These are phyloP conservation scores for Alcedo atthis DNA, from an alignment of 2,797 vertebrate species.

Conservation along the genomic window DNA sequence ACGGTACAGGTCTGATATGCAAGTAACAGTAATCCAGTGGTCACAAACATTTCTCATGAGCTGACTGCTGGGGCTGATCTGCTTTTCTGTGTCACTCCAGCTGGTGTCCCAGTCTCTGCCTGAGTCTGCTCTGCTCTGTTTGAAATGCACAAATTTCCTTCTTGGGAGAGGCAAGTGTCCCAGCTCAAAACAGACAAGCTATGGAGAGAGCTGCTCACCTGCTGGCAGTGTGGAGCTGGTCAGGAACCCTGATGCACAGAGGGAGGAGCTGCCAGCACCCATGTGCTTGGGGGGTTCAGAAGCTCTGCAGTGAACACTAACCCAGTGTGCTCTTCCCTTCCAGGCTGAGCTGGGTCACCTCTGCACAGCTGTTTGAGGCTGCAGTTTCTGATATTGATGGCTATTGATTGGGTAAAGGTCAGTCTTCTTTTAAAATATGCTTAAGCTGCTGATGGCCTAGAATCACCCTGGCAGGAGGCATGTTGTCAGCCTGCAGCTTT, in stretches of 20 bases:
- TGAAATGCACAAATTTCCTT: too few relatives aligned
- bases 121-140: too few relatives aligned
- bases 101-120: neutral
- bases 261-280: neutral
- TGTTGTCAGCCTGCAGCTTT: slow-evolving; percentile 9
- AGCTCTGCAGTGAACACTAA: slow-evolving; percentile 37
- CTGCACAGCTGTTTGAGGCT: neutral
- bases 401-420: slow-evolving; percentile 36
- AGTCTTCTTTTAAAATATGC: neutral
- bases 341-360: neutral
- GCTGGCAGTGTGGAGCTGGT: neutral
- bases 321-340: neutral
- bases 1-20: neutral
- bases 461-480: neutral
- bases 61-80: neutral
- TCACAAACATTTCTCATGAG: neutral
- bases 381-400: neutral
- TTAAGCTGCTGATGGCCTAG: slow-evolving; percentile 13
- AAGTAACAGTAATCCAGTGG: neutral
- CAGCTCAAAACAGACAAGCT: neutral
- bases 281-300: neutral
- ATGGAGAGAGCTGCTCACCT: neutral
- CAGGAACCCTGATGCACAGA: neutral
- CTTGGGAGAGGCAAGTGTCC: too few relatives aligned
- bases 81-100: neutral